Evolutionary conservation across 2,888 invertebrate genomes (phyloP), one percentile per base, ranked within the genome.

Genomic region (Melinaea menophilus): DNA sequence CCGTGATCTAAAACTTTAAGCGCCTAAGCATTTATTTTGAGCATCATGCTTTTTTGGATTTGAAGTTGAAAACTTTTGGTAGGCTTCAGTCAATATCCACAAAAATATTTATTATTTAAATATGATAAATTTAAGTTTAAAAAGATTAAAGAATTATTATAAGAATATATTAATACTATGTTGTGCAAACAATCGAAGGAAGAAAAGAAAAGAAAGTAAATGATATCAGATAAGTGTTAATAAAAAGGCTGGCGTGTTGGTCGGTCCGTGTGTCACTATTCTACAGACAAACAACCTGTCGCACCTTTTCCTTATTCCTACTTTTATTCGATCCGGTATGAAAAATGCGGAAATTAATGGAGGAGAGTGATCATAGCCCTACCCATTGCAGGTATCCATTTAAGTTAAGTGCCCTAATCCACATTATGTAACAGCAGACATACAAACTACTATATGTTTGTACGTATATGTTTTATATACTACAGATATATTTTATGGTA

Each of bases 251-350:
- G 46, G 45, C n/a, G 4, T 31, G 46, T 58, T 41, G 5, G 34
- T 7, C 22, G 51, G n/a, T 34, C 45, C 22, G 61, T 64, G 13
- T 61, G 51, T 62, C 58, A 35, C 33, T 7, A 31, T 37, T 11
- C 45, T 58, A 65, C 58, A 57, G 62, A 62, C 57, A 61, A 56
- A 67, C 64, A 61, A 31, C 46, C 64, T 62, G 63, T 63, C 66
- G 45, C 59, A 56, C 65, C 68, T 68, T 65, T 69, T 69, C 66
- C 68, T 65, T 61, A 62, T 65, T 67, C 69, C 64, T 63, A 58
- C 55, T 60, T 57, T 33, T 35, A n/a, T 51, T 59, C 33, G 63
- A 61, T 61, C 67, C 63, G 63, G 48, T 66, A 66, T 13, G 59
- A 65, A 67, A 69, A 67, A 67, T 67, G 69, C 69, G 69, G 69